phyloP scores from a whole-genome alignment of 2,113 vertebrate genomes.

The Pampusana beccarii region DNA sequence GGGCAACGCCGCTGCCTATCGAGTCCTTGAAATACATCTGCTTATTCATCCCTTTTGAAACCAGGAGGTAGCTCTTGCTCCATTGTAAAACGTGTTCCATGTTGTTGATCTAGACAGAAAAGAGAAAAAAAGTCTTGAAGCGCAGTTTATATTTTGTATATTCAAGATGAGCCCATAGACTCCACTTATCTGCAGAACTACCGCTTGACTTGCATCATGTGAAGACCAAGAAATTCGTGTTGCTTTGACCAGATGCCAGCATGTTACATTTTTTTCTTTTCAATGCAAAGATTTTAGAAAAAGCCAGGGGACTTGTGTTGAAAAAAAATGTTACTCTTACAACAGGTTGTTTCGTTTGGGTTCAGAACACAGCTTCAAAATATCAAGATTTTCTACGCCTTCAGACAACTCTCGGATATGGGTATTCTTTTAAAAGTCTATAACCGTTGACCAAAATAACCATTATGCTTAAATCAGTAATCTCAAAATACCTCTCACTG shows the following conservation, averaged over 20 bases:
- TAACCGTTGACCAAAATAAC: conserved; percentile 48
- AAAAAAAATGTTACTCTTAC: background rate
- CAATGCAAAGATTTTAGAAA: background rate
- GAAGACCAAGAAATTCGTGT: background rate
- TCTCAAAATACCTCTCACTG: background rate
- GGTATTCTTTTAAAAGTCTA: conserved; percentile 9
- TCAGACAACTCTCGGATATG: background rate
- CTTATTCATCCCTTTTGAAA: conserved; percentile 1
- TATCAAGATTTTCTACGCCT: background rate
- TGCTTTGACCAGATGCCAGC: background rate
- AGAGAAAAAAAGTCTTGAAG: background rate
- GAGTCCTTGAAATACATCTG: conserved; percentile 25
- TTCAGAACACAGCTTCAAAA: background rate
- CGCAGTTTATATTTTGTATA: background rate
- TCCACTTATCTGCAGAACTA: background rate
- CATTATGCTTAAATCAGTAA: conserved; percentile 23
- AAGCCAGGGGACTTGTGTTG: background rate
- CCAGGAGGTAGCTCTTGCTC: background rate
- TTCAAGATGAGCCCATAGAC: background rate
- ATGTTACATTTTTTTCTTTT: background rate
- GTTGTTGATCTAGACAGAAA: background rate
- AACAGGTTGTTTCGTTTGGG: background rate
- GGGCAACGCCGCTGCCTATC: background rate
- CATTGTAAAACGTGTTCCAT: background rate
- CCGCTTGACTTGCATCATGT: background rate